A percentile compares a stretch with the other conserved stretches of the same genome.
phyloP scores from a whole-genome alignment of 1,140 invertebrate species.

The Sinella curviseta region DNA sequence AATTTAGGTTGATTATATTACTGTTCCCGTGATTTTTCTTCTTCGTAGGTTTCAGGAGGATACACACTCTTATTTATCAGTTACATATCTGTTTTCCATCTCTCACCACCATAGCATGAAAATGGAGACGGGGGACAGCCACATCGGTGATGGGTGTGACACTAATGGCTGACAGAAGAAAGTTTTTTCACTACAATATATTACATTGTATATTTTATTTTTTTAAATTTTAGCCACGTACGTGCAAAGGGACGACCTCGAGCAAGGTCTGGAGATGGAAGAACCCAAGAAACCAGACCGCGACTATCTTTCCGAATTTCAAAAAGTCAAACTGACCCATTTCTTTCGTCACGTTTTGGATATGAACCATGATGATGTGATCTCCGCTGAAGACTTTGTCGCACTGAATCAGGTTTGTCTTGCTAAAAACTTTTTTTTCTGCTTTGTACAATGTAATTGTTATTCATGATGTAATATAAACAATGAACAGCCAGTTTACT shows the following conservation, averaged over 20 bases:
- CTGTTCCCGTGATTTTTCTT: too few relatives aligned
- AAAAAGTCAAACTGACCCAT: constrained; percentile 67
- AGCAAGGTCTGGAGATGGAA: constrained; percentile 14
- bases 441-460: not conserved
- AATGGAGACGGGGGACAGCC: too few relatives aligned
- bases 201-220: too few relatives aligned
- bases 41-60: too few relatives aligned
- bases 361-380: constrained; percentile 68
- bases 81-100: too few relatives aligned
- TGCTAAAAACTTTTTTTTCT: not conserved
- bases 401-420: constrained; percentile 65
- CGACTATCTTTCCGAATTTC: constrained; percentile 61
- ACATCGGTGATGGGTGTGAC: too few relatives aligned
- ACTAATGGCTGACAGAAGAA: too few relatives aligned
- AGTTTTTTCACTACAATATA: too few relatives aligned
- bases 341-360: constrained; percentile 70
- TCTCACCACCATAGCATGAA: too few relatives aligned
- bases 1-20: too few relatives aligned
- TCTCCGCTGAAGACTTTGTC: constrained; percentile 69
- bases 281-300: constrained; percentile 51
- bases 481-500: not conserved
- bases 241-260: constrained; percentile 35
- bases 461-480: not conserved
- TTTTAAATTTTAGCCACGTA: constrained; percentile 32
- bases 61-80: too few relatives aligned